phyloP scores from a whole-genome alignment of 2,797 vertebrate genomes.

The Odontamblyopus rebecca region DNA sequence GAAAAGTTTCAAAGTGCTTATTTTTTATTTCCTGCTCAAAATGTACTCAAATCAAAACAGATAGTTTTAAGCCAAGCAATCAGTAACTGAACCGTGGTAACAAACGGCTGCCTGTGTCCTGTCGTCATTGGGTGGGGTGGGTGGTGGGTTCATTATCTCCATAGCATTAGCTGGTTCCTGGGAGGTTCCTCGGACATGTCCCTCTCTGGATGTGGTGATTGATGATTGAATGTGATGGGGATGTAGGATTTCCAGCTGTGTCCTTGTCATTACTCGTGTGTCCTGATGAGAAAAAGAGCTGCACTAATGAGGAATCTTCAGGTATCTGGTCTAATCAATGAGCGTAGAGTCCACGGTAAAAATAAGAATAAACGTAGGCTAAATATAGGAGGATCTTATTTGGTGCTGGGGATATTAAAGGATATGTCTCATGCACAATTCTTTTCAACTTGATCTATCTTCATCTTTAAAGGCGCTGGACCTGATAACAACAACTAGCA shows the following conservation, averaged over 20 bases:
- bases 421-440: too few relatives aligned
- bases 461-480: too few relatives aligned
- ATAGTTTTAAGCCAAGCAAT: background rate
- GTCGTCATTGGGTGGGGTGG: background rate
- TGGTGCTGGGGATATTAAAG: too few relatives aligned
- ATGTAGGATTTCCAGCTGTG: background rate
- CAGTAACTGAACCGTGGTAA: background rate
- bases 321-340: background rate
- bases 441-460: too few relatives aligned
- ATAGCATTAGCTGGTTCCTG: background rate
- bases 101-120: background rate
- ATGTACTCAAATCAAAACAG: background rate
- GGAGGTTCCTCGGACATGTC: conserved; percentile 3
- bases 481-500: too few relatives aligned
- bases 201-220: background rate
- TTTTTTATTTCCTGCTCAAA: background rate
- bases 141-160: background rate
- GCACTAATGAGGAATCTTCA: background rate
- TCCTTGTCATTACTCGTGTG: background rate
- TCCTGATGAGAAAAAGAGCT: background rate
- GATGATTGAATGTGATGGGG: background rate
- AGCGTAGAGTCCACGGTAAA: too few relatives aligned
- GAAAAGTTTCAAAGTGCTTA: background rate
- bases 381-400: too few relatives aligned
- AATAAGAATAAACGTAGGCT: too few relatives aligned